Base-by-base conservation (phyloP, 2,113 vertebrate species). In the Callipepla californica region DNA sequence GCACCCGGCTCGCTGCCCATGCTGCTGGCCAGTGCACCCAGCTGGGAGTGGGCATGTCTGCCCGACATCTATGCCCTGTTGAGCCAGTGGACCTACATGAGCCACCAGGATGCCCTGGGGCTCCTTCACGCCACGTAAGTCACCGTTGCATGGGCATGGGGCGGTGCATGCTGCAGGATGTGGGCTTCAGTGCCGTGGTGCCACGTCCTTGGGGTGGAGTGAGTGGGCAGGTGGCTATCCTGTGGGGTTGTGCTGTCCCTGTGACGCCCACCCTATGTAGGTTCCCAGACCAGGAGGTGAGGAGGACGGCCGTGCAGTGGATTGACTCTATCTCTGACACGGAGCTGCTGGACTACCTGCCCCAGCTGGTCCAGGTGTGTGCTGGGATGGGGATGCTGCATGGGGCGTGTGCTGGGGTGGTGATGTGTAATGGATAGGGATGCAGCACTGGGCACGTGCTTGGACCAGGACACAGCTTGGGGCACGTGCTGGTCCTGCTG, bases 1-100 rank as follows among this genome's bases (percentile, higher is more conserved):
- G 97, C 99, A 48, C 97, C 98, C 19, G 98, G 98, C 0, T 98
- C 98, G 0, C 98, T 99, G 73, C 99, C 99, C 38, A 96, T 99
- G 97, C 98, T 99, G 65, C 98, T 99, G 32, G 98, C 98, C 92
- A 99, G 99, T 9, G 98, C 99, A 20, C 99, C 99, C 95, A 98
- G 98, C 96, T 99, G 99, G 99, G 98, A 99, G 96, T 99, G 99
- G 99, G 98, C 98, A 28, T 99, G 99, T 78, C 98, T 99, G 91
- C 99, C 99, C 0, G 99, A 99, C 86, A 99, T 99, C 97, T 99
- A 99, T 14, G 98, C 98, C 30, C 98, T 99, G 86, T 98, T 99
- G 88, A 94, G 96, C 55, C 99, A 99, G 95, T 99, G 99, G 99
- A 96, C 95, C 15, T 98, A 97, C 94, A 98, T 98, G 96, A 98